Evolutionary conservation across 2,113 vertebrate genomes (phyloP).

Genomic region (Theristicus caerulescens): DNA sequence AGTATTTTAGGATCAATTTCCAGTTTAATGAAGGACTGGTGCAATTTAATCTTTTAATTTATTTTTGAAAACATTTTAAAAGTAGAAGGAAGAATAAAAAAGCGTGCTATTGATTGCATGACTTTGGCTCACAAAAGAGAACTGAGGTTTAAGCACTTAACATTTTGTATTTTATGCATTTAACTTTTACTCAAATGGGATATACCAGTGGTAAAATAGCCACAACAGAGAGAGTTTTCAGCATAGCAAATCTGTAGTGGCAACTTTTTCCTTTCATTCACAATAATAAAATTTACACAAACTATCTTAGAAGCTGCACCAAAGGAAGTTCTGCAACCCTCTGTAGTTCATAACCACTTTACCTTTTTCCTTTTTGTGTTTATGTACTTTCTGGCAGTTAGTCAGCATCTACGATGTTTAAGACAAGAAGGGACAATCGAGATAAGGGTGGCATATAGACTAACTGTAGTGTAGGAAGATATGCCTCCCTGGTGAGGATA

Average conservation of each 20-base stretch:
- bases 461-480: neutral
- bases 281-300: neutral
- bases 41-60: conserved; percentile 59
- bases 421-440: neutral
- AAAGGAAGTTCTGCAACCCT: neutral
- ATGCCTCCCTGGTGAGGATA: neutral
- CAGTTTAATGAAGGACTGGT: conserved; percentile 54
- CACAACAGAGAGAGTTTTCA: neutral
- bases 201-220: neutral
- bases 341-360: neutral
- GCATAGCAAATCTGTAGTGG: neutral
- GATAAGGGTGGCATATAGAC: neutral
- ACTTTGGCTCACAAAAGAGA: neutral
- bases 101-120: neutral
- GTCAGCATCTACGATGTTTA: neutral
- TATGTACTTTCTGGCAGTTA: neutral
- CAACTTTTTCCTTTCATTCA: neutral
- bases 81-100: conserved; percentile 31
- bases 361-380: neutral
- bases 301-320: neutral
- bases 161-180: neutral
- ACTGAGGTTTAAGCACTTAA: neutral
- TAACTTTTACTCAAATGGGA: neutral
- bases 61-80: conserved; percentile 49
- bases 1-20: conserved; percentile 53